phyloP scores from a whole-genome alignment of 2,888 invertebrate species.

The Netelia virgata region DNA sequence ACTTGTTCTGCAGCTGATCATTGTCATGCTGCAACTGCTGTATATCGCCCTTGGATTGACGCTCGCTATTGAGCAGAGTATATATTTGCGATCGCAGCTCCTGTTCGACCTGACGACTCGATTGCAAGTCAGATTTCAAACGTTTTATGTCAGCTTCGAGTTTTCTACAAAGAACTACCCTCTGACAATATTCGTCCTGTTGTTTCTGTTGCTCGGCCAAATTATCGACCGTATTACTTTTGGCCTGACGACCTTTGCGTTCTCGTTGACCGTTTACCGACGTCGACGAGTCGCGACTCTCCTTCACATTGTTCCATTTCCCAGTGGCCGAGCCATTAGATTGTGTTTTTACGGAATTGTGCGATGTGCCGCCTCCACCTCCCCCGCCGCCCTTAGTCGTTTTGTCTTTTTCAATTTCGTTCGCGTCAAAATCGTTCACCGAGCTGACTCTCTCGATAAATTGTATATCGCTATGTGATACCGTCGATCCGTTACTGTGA shows the following conservation, averaged over 20 bases:
- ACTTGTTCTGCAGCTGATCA: constrained; percentile 95
- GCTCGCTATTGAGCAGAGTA: constrained; percentile 89
- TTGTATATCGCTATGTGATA: constrained; percentile 84
- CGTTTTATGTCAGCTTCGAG: constrained; percentile 91
- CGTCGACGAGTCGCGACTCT: constrained; percentile 81
- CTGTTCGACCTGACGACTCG: constrained; percentile 90
- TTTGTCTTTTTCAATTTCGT: constrained; percentile 85
- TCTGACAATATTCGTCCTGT: constrained; percentile 86
- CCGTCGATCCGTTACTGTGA: constrained; percentile 84
- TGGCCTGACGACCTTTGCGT: constrained; percentile 83
- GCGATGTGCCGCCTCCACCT: constrained; percentile 71
- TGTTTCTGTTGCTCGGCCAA: constrained; percentile 82
- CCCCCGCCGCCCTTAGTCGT: constrained; percentile 79
- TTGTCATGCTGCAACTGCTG: constrained; percentile 93
- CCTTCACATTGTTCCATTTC: constrained; percentile 83
- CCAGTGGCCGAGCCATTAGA: constrained; percentile 82
- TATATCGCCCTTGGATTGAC: constrained; percentile 90
- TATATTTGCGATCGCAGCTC: constrained; percentile 90
- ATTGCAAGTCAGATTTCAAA: constrained; percentile 90
- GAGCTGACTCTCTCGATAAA: constrained; percentile 85
- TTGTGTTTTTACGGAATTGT: constrained; percentile 81
- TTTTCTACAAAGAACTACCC: constrained; percentile 86
- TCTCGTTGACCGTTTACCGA: constrained; percentile 83
- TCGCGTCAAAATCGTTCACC: constrained; percentile 85
- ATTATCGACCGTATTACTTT: constrained; percentile 82